Base-by-base conservation (phyloP, 2,888 invertebrate genomes). In the Hyposoter dolosus region DNA sequence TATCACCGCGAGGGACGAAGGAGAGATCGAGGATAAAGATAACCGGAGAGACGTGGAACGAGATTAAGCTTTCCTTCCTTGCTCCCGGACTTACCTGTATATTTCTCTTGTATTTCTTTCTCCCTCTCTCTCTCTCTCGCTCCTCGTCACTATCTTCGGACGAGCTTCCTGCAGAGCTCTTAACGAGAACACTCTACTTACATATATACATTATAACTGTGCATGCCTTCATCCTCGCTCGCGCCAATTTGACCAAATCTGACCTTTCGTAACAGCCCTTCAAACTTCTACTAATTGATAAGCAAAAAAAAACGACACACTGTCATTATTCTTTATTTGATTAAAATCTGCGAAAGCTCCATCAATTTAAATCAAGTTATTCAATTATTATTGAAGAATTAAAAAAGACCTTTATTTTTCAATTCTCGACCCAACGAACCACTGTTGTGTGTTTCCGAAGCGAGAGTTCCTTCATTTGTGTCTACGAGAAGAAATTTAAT, bases 1-100 rank as follows among this genome's bases (percentile, higher is more conserved):
- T 80, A 85, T 85, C 83, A 75, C 83, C 74, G 74, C 83, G 77
- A 76, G 85, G 82, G 79, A 85, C 71, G 79, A 84, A 84, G 78
- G 83, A 23, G 17, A 87, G 85, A 88, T 88, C 85, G 81, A 79
- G 76, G 88, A 87, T 88, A 88, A 83, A 76, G 88, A 87, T 87
- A 88, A 88, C 83, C 50, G 17, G 86, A 84, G 88, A 87, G 87
- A 86, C 85, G 84, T 81, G 82, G 68, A 81, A 83, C 82, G 84
- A 88, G 88, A 87, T 87, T 88, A 87, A 88, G 87, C 83, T 86
- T 72, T 69, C 75, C 84, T 84, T 72, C 78, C 82, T 79, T 72
- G 28, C 72, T 76, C 72, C 78, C 71, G 50, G 63, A 47, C 56
- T 65, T 56, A 53, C 69, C 78, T 68, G 68, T 66, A 15, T 28